Percentiles rank a stretch among this genome's conserved stretches.
phyloP scores from a whole-genome alignment of 1,140 invertebrate species.

The Ditylenchus dipsaci region DNA sequence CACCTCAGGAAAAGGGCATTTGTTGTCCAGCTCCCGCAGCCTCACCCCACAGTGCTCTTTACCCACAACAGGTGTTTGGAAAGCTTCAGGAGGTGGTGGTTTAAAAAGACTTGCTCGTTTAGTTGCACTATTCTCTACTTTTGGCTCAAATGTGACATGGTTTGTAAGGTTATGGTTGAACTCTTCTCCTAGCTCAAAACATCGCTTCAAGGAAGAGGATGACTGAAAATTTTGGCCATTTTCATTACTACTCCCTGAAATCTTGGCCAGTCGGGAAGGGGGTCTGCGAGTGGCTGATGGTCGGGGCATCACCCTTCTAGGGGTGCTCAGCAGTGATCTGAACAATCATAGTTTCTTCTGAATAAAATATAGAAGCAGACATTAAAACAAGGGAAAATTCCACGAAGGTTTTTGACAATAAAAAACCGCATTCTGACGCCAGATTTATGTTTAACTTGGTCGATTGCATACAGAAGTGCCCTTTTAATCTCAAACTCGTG shows the following conservation, averaged over 20 bases:
- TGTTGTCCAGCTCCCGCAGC: slow-evolving; percentile 21
- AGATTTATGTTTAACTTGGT: too few species aligned
- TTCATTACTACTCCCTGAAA: background rate
- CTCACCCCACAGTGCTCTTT: slow-evolving; percentile 36
- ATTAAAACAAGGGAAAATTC: too few species aligned
- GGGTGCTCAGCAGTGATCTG: background rate
- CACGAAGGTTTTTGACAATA: too few species aligned
- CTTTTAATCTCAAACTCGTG: too few species aligned
- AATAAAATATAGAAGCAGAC: background rate
- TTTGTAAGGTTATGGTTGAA: background rate
- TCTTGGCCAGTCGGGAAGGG: background rate
- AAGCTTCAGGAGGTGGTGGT: background rate
- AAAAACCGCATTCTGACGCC: too few species aligned
- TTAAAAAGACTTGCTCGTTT: background rate
- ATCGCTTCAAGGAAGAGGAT: background rate
- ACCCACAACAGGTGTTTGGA: slow-evolving; percentile 22
- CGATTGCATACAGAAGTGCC: too few species aligned
- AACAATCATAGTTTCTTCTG: background rate
- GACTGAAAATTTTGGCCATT: background rate
- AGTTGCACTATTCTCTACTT: background rate
- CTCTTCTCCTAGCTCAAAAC: background rate
- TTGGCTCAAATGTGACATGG: background rate
- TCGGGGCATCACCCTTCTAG: background rate
- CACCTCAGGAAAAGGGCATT: slow-evolving; percentile 29
- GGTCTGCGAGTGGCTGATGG: background rate